Conservation (phyloP, 2,888 invertebrate genomes). For the Archaeoteleia sp. region DNA sequence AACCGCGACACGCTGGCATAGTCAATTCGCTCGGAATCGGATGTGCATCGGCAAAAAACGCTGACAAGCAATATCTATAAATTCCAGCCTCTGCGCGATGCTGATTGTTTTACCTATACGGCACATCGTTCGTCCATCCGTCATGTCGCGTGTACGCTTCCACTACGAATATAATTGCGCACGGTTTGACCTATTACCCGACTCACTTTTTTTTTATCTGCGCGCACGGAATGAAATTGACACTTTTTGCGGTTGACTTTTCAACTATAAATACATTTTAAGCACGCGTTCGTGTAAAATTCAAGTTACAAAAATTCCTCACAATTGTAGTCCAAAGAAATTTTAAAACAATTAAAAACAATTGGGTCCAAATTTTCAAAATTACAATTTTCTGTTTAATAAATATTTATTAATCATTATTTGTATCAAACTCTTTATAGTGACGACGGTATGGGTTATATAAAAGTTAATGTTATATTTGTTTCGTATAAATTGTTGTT, state of each 20-base stretch:
- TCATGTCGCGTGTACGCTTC: constrained; percentile 29
- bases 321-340: too few relatives aligned
- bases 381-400: too few relatives aligned
- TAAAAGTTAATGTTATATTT: too few relatives aligned
- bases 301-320: too few relatives aligned
- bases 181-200: constrained; percentile 41
- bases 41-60: constrained; percentile 50
- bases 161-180: constrained; percentile 34
- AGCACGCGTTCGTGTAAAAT: too few relatives aligned
- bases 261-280: constrained; percentile 6
- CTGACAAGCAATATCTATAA: constrained; percentile 54
- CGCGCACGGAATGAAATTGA: constrained; percentile 24
- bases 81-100: constrained; percentile 43
- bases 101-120: constrained; percentile 52
- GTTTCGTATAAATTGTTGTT: too few relatives aligned
- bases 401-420: too few relatives aligned
- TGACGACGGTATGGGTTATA: too few relatives aligned
- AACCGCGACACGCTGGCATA: constrained; percentile 26
- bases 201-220: constrained; percentile 19
- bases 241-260: constrained; percentile 14
- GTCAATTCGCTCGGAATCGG: constrained; percentile 46
- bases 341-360: too few relatives aligned
- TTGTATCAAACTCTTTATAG: too few relatives aligned
- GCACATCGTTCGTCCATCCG: constrained; percentile 39
- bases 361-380: too few relatives aligned